A percentile compares a stretch with the other conserved stretches of the same genome.
Evolutionary conservation across 2,888 invertebrate genomes (phyloP).

Genomic region (Agrotis segetum): DNA sequence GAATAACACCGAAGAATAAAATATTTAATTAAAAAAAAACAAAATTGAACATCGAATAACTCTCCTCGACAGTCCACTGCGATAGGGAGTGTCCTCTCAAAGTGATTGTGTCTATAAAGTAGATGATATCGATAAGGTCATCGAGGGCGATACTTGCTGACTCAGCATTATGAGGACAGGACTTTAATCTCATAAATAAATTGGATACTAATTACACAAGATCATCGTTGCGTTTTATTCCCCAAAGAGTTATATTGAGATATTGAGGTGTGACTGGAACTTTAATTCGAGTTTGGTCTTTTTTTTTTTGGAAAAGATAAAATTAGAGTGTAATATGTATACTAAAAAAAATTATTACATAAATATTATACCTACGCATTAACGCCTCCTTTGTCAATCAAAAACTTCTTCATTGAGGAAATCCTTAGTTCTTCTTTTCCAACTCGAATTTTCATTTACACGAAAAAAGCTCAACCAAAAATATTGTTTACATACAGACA

Average conservation of each 20-base stretch:
- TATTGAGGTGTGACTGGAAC: not conserved
- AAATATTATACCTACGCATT: too few relatives aligned
- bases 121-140: slow-evolving; percentile 14
- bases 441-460: too few relatives aligned
- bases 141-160: not conserved
- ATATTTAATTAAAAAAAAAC: slow-evolving; percentile 6
- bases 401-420: too few relatives aligned
- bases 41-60: not conserved
- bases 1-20: not conserved
- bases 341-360: too few relatives aligned
- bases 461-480: too few relatives aligned
- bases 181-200: slow-evolving; percentile 20
- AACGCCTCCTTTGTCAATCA: too few relatives aligned
- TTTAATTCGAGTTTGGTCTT: not conserved
- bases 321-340: not conserved
- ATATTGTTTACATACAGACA: too few relatives aligned
- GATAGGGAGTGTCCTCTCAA: slow-evolving; percentile 1
- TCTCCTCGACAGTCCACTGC: slow-evolving; percentile 3
- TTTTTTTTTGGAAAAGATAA: not conserved
- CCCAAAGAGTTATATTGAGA: not conserved
- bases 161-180: not conserved
- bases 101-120: slow-evolving; percentile 3
- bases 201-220: slow-evolving; percentile 5
- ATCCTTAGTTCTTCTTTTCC: too few relatives aligned
- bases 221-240: not conserved